Base-by-base conservation (phyloP, 2,113 vertebrate species). In the Sebastes fasciatus region DNA sequence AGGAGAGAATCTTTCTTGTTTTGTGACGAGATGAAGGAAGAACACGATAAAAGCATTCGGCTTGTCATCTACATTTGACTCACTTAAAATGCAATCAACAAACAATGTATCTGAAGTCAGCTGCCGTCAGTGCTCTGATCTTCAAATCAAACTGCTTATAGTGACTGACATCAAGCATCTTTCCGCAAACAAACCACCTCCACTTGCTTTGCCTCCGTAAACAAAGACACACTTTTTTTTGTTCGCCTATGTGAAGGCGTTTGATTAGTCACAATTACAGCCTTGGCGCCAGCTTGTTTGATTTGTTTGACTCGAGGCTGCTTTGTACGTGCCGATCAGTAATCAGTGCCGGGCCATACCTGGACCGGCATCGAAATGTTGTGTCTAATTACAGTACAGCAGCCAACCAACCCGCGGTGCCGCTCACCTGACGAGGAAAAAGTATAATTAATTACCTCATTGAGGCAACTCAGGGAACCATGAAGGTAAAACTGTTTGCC, bases 221-320 rank as follows among this genome's bases (percentile, higher is more conserved):
- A 88, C 87, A 81, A 78, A 71, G 13, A 40, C 42, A 34, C 34
- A 34, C 4, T 43, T 26, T 57, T 81, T 79, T 64, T 72, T 57
- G 19, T n/a, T 26, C 55, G 40, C 77, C 62, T 77, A 51, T 84
- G 76, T 48, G 82, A 90, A 90, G 85, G 80, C 71, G 79, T 91
- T 83, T 93, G 92, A 93, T 94, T 91, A 94, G 80, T 77, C 82
- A 67, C 93, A 85, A 90, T 93, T 90, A 90, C 10, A 45, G 87
- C 79, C 80, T 77, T 54, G 71, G 79, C 86, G 51, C 66, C 66
- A 23, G 77, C 74, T 68, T 73, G 63, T 81, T 49, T 88, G 80
- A 88, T 92, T 84, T 51, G 87, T 87, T 68, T 51, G 66, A 86
- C 87, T 86, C 65, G 0, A 79, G 86, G 85, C 77, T 84, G 84